A percentile compares a stretch with the other conserved stretches of the same genome.
Evolutionary conservation across 2,888 invertebrate genomes (phyloP).

Genomic region (Atrina japonica): DNA sequence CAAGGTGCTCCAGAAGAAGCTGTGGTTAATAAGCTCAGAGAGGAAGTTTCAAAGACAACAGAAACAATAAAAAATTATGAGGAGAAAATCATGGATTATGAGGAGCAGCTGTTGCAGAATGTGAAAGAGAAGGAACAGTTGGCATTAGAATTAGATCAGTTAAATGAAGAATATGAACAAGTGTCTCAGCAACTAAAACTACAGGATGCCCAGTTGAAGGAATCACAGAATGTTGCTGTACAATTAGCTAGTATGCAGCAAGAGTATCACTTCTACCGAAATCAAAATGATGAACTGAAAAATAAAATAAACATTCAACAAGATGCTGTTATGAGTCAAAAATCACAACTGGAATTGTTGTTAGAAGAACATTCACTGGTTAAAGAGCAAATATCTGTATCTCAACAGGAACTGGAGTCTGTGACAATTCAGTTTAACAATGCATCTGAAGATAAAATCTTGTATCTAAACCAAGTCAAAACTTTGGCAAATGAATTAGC

Average conservation of each 20-base stretch:
- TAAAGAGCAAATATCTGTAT: conserved; percentile 43
- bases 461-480: no score
- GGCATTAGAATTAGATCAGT: conserved; percentile 26
- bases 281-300: conserved; percentile 60
- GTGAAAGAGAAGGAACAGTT: conserved; percentile 50
- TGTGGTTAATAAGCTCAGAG: conserved; percentile 20
- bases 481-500: not conserved
- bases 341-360: conserved; percentile 48
- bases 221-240: conserved; percentile 2
- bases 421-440: not conserved
- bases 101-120: conserved; percentile 42
- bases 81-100: conserved; percentile 49
- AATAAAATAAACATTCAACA: conserved; percentile 63
- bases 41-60: conserved; percentile 42
- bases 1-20: not conserved
- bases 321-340: conserved; percentile 54
- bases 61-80: conserved; percentile 30
- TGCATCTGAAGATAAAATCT: no score
- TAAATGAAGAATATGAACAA: conserved; percentile 18
- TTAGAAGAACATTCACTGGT: conserved; percentile 50
- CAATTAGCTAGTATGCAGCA: conserved; percentile 33
- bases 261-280: conserved; percentile 33
- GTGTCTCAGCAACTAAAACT: conserved; percentile 4
- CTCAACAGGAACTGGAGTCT: conserved; percentile 31
- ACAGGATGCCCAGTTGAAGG: conserved; percentile 12